phyloP scores from a whole-genome alignment of 1,140 invertebrate species.

The Pogonomyrmex californicus region DNA sequence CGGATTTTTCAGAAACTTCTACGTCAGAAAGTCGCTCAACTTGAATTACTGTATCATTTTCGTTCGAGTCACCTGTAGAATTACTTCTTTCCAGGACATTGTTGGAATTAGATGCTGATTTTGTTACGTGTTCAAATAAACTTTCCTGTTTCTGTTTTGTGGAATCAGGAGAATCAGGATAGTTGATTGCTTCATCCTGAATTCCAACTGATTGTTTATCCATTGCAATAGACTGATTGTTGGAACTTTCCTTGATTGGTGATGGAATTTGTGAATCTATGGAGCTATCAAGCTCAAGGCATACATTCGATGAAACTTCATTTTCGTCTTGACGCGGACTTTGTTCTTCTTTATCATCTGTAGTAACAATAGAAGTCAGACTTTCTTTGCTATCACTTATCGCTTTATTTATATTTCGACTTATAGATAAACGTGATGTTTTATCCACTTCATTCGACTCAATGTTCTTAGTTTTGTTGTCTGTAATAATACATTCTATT shows the following conservation, averaged over 20 bases:
- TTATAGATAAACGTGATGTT: not conserved
- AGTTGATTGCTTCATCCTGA: not conserved
- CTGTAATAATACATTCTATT: not conserved
- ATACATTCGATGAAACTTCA: not conserved
- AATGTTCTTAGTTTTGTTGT: not conserved
- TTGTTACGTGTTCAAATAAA: not conserved
- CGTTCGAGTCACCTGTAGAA: not conserved
- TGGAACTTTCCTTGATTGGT: not conserved
- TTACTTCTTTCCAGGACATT: not conserved
- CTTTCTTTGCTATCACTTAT: not conserved
- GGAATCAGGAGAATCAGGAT: not conserved
- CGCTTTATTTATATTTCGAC: too few relatives aligned
- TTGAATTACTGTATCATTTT: conserved; percentile 63
- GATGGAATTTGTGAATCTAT: not conserved
- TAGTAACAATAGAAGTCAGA: not conserved
- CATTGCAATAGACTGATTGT: not conserved
- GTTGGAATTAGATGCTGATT: not conserved
- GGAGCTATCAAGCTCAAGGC: not conserved
- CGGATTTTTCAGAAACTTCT: conserved; percentile 32
- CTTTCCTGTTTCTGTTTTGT: not conserved
- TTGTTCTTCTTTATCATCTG: not conserved
- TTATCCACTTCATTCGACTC: not conserved
- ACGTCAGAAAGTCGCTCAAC: conserved; percentile 65
- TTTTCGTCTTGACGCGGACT: not conserved
- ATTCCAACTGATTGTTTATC: not conserved